Evolutionary conservation across 2,888 invertebrate genomes (phyloP), one percentile per base, ranked within the genome.

Genomic region (Tortricodes alternella): DNA sequence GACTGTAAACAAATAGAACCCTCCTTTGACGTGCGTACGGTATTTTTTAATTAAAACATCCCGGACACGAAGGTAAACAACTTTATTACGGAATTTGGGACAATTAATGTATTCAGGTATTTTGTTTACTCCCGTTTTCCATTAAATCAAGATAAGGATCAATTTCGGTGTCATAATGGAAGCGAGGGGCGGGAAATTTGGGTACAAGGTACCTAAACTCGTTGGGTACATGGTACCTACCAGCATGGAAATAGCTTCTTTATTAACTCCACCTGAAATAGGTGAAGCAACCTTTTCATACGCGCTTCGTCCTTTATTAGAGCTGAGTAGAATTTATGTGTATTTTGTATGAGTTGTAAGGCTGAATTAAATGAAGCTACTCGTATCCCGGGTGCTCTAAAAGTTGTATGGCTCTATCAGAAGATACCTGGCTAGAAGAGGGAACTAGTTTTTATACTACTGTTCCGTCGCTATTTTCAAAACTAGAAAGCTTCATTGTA

Each of bases 11-110:
- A 18, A 35, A n/a, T n/a, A n/a, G n/a, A n/a, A n/a, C n/a, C 24
- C 19, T 11, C 39, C 39, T 27, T 27, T 19, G 2, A 27, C 38
- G 8, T 19, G 24, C 46, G 46, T 46, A 46, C 46, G 53, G 23
- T 13, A 38, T 18, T 29, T 44, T 55, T 35, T 48, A 35, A 55
- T 55, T 55, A 55, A 55, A 27, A 32, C 46, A 27, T 55, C 48
- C 41, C 46, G 21, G n/a, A 46, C 29, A 23, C 43, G 39, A 46
- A 37, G 41, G 48, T 29, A 49, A 55, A 48, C 53, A 41, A 55
- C 35, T 48, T 48, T 11, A 55, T 41, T 46, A 11, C 15, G 34
- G 41, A 29, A 56, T 49, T 49, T 41, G 13, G 46, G 27, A 43
- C 49, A 34, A 27, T 56, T 37, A 2, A n/a, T 56, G 29, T 29